Conservation (phyloP, 1,140 invertebrate genomes). For the Choristoneura fumiferana region DNA sequence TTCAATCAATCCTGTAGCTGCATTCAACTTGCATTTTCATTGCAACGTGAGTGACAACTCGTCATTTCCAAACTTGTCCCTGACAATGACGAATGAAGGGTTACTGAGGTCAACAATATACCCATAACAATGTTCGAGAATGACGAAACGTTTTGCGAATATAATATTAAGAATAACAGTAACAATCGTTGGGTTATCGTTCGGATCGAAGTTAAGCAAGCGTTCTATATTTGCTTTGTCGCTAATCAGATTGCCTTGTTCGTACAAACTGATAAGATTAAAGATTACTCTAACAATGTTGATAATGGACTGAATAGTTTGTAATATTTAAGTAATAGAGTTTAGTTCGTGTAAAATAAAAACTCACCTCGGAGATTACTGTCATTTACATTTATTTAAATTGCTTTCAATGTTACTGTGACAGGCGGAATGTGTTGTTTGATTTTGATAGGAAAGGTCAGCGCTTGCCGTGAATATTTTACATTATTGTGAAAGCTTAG, state of each 20-base stretch:
- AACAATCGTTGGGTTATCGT: conserved; percentile 15
- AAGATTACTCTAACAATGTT: neutral
- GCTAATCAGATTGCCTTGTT: conserved; percentile 26
- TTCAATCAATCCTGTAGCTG: neutral
- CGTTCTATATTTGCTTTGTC: conserved; percentile 30
- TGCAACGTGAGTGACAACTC: conserved; percentile 33
- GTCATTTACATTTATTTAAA: conserved; percentile 2
- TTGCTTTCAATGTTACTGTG: neutral
- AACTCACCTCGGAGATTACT: conserved; percentile 4
- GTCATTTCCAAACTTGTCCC: conserved; percentile 9
- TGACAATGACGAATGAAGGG: conserved; percentile 28
- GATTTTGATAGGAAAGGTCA: too few species aligned
- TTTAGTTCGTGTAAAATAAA: conserved; percentile 15
- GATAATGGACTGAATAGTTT: conserved; percentile 2
- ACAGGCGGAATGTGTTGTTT: too few species aligned
- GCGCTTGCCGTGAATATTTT: too few species aligned
- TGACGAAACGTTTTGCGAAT: conserved; percentile 36
- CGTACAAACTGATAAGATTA: conserved; percentile 13
- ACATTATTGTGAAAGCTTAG: too few species aligned
- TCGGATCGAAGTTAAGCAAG: conserved; percentile 26
- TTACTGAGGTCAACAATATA: conserved; percentile 31
- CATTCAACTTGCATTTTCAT: conserved; percentile 19
- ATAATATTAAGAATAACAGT: conserved; percentile 19
- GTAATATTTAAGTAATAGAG: conserved; percentile 12
- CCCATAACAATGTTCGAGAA: conserved; percentile 40